phyloP scores from a whole-genome alignment of 2,888 invertebrate genomes.

The Ennomos quercinarius region DNA sequence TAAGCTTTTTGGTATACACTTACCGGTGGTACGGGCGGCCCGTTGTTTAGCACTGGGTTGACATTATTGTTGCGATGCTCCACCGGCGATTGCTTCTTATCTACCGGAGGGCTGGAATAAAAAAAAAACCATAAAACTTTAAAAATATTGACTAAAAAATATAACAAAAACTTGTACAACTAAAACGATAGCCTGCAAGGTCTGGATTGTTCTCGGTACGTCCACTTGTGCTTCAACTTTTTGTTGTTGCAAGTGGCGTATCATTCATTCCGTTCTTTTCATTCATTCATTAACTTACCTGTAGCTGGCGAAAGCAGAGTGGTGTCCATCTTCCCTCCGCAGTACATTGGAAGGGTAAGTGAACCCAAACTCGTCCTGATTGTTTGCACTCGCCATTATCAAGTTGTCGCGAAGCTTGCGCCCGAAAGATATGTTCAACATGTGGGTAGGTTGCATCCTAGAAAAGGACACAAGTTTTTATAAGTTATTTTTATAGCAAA shows the following conservation, averaged over 20 bases:
- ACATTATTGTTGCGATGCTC: conserved; percentile 40
- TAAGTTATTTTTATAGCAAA: too few species aligned
- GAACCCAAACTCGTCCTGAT: conserved; percentile 42
- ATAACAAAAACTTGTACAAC: too few species aligned
- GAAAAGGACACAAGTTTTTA: too few species aligned
- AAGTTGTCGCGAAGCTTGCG: conserved; percentile 60
- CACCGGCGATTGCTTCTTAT: conserved; percentile 53
- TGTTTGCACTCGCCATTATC: conserved; percentile 5
- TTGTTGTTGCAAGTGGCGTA: too few species aligned
- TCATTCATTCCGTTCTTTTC: too few species aligned
- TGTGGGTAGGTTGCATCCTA: conserved; percentile 73
- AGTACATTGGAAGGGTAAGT: conserved; percentile 53
- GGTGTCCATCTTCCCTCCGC: conserved; percentile 64
- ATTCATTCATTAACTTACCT: conserved; percentile 50
- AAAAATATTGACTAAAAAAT: too few species aligned
- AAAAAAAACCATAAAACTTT: too few species aligned
- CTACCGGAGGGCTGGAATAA: conserved; percentile 63
- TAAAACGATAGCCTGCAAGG: background rate
- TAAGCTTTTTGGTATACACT: conserved; percentile 5
- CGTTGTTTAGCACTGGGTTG: conserved; percentile 7
- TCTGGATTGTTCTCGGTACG: too few species aligned
- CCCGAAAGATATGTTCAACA: conserved; percentile 79
- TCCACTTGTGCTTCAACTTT: too few species aligned
- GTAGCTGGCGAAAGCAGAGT: conserved; percentile 80
- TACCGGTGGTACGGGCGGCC: conserved; percentile 26